Conservation (phyloP, 2,113 vertebrate genomes). For the Tetrao urogallus region DNA sequence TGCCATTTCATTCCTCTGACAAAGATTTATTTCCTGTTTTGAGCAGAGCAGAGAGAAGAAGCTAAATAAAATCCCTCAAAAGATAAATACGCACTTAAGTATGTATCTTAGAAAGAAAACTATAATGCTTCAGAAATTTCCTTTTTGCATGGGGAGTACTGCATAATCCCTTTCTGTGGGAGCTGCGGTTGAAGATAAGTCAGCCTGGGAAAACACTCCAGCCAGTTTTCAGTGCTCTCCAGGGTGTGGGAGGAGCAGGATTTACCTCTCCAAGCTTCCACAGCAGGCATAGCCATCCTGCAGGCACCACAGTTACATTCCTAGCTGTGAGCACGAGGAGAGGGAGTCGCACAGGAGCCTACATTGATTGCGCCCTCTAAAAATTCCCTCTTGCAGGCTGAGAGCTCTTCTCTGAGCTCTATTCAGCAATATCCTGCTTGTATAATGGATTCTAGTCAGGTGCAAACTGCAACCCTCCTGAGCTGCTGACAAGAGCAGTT, state of each 20-base stretch:
- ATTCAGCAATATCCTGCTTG: not conserved
- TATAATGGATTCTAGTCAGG: not conserved
- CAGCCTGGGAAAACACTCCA: not conserved
- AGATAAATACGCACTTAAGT: not conserved
- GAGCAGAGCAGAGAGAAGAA: not conserved
- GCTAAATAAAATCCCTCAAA: not conserved
- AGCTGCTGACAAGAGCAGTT: not conserved
- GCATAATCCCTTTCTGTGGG: rapidly evolving
- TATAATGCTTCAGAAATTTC: not conserved
- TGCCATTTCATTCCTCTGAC: not conserved
- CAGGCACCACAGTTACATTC: not conserved
- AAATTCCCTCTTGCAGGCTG: not conserved
- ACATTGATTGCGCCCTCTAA: not conserved
- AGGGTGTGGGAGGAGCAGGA: not conserved
- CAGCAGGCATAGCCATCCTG: rapidly evolving
- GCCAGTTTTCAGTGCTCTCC: not conserved
- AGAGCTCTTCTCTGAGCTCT: not conserved
- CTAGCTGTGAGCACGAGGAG: rapidly evolving
- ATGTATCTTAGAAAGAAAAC: not conserved
- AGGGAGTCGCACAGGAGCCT: not conserved
- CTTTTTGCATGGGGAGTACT: not conserved
- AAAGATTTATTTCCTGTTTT: not conserved
- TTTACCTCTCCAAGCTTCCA: not conserved
- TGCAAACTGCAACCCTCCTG: not conserved
- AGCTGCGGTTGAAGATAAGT: not conserved